These are phyloP conservation scores for Urocolius indicus DNA, from an alignment of 2,113 vertebrate species.

Conservation along the genomic window DNA sequence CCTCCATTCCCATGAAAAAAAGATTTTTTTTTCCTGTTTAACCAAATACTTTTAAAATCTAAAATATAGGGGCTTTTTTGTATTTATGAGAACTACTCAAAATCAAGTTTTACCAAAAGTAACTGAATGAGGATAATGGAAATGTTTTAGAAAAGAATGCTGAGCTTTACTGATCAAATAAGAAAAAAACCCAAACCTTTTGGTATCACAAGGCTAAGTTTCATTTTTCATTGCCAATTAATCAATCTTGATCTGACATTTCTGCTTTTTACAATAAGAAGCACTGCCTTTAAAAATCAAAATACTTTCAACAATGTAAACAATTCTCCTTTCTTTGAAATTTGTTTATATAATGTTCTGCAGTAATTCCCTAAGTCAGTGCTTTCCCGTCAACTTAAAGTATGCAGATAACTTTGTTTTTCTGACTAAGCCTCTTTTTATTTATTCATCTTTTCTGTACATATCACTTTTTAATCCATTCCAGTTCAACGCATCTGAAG, in stretches of 20 bases:
- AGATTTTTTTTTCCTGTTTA: neutral
- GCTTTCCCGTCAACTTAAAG: neutral
- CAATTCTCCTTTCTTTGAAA: neutral
- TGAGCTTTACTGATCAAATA: neutral
- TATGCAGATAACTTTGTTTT: neutral
- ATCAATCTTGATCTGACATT: neutral
- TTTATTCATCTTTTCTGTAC: neutral
- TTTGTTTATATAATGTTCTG: neutral
- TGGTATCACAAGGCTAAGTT: neutral
- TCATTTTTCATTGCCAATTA: neutral
- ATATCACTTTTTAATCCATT: neutral
- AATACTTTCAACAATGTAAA: neutral
- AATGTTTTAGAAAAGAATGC: neutral
- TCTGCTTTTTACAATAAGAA: neutral
- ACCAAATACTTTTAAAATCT: neutral
- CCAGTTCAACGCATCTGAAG: neutral
- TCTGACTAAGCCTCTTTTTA: neutral
- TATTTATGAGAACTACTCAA: neutral
- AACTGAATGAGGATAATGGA: neutral
- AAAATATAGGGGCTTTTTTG: neutral
- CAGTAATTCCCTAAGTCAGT: neutral
- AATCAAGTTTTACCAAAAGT: neutral
- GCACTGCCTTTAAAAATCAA: neutral
- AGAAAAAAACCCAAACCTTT: neutral
- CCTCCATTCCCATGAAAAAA: neutral